Evolutionary conservation across 2,113 vertebrate species (phyloP).

Genomic region (Rhineura floridana): DNA sequence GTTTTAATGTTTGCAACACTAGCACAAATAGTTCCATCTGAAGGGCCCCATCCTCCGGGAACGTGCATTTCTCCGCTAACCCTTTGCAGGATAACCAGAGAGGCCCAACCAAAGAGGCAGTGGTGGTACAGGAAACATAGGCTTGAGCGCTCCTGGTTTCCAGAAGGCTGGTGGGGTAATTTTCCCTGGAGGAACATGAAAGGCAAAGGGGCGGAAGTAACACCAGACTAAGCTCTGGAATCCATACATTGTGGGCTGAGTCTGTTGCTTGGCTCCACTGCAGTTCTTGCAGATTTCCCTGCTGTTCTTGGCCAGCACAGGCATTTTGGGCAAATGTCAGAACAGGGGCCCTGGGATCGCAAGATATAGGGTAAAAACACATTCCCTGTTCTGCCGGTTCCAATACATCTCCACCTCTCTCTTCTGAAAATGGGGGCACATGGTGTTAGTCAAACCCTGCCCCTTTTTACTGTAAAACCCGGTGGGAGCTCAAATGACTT

Average conservation of each 20-base stretch:
- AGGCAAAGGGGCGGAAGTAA: background rate
- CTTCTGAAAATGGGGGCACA: too few relatives aligned
- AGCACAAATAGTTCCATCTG: background rate
- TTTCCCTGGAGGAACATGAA: background rate
- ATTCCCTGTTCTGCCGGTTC: too few relatives aligned
- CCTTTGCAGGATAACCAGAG: background rate
- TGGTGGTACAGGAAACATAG: background rate
- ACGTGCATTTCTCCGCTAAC: background rate
- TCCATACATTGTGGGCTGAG: background rate
- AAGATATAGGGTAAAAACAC: too few relatives aligned
- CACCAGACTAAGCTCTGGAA: background rate
- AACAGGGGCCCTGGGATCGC: background rate
- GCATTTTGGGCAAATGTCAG: background rate
- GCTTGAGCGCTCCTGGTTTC: background rate
- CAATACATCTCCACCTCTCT: too few relatives aligned
- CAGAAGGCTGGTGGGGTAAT: background rate
- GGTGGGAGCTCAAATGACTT: too few relatives aligned
- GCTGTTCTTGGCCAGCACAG: background rate
- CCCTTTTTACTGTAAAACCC: too few relatives aligned
- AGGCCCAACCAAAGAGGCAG: background rate
- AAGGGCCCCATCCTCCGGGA: background rate
- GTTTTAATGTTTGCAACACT: background rate
- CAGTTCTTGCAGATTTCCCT: background rate
- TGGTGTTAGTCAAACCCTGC: too few relatives aligned
- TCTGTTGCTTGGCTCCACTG: background rate